Base-by-base conservation (phyloP, 2,113 vertebrate genomes). In the Clarias gariepinus region DNA sequence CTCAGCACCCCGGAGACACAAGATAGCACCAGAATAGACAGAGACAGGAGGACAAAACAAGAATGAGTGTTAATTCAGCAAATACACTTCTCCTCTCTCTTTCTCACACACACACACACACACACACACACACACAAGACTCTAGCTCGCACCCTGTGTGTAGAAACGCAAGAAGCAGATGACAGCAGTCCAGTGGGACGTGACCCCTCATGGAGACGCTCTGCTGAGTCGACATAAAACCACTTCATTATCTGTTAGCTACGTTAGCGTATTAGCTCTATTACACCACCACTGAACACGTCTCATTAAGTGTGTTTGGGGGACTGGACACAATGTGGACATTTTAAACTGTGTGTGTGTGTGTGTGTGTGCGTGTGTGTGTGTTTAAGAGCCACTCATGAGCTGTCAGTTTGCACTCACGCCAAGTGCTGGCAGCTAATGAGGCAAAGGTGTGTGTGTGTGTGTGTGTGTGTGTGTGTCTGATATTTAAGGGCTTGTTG, bases 401-500 rank as follows among this genome's bases (percentile, higher is more conserved):
- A 64, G 25, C 3, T 64, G 63, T n/a, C 63, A 66, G 11, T 66
- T 16, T 66, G 63, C 25, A 66, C 63, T 66, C 9, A 64, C 28
- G 25, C 63, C 23, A 28, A 66, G n/a, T 66, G 11, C 63, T 66
- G 9, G 63, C 63, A 66, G 11, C 25, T 66, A 66, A 66, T 66
- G 63, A 66, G 63, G 63, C 10, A 66, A 66, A 28, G 33, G 83
- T 21, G 78, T 73, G 81, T 84, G 41, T 57, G 63, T 80, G 76
- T 25, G 36, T 83, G 58, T 76, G 86, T 91, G 82, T 64, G 86
- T 91, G 82, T 87, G 83, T 15, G 73, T 71, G 64, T 63, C 58
- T 58, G 25, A 61, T 58, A 83, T 85, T 86, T 83, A 76, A 83
- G 85, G 85, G 69, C 33, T 84, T 87, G 3, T 80, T 86, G 53